These are phyloP conservation scores for Anaspis maculata DNA, from an alignment of 2,888 invertebrate species.

Conservation along the genomic window DNA sequence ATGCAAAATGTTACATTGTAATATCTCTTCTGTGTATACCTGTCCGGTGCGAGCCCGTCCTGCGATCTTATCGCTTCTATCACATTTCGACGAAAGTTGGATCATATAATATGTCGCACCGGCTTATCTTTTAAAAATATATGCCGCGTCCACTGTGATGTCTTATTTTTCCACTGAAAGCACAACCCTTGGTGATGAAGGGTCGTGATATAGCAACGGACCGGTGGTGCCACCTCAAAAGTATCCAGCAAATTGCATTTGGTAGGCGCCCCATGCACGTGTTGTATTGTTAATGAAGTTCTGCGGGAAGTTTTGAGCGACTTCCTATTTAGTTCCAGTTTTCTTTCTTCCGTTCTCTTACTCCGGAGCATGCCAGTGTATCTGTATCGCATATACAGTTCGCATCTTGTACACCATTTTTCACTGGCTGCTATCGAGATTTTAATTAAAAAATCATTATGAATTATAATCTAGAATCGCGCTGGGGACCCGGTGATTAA, in stretches of 20 bases:
- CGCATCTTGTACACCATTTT: constrained; percentile 27
- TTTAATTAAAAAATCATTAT: constrained; percentile 33
- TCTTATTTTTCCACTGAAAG: too few relatives aligned
- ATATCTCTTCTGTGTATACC: too few relatives aligned
- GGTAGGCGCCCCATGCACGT: constrained; percentile 14
- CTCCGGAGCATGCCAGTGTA: constrained; percentile 13
- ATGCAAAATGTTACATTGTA: too few relatives aligned
- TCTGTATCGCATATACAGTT: constrained; percentile 21
- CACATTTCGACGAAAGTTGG: too few relatives aligned
- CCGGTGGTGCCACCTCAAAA: too few relatives aligned
- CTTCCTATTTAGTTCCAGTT: constrained; percentile 16
- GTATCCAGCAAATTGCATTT: constrained; percentile 18
- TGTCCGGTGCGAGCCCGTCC: too few relatives aligned
- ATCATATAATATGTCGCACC: too few relatives aligned
- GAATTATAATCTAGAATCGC: constrained; percentile 27
- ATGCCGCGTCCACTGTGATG: too few relatives aligned
- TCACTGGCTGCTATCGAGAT: constrained; percentile 27
- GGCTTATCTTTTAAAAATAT: too few relatives aligned
- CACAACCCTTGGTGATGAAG: too few relatives aligned
- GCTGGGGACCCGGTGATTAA: constrained; percentile 21
- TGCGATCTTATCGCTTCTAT: too few relatives aligned
- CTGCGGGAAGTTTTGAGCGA: constrained; percentile 13
- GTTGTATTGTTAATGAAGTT: constrained; percentile 23
- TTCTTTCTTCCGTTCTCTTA: constrained; percentile 16
- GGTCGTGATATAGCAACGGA: too few relatives aligned